phyloP scores from a whole-genome alignment of 2,797 vertebrate genomes.

The Enteromius afrohamiltoni region DNA sequence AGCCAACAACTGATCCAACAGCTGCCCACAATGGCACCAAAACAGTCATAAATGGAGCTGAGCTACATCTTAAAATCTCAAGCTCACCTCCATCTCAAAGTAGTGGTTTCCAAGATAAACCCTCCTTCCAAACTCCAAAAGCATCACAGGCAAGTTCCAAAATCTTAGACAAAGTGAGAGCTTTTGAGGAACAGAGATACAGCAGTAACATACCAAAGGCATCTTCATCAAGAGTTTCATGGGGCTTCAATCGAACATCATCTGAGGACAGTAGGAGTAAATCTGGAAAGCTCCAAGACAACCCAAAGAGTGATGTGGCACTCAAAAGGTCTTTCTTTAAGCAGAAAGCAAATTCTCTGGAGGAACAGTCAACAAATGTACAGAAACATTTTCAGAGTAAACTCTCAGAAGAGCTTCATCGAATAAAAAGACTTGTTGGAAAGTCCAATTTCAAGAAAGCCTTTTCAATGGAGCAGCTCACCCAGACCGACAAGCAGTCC shows the following conservation, averaged over 20 bases:
- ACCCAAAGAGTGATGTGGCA: slow-evolving; percentile 70
- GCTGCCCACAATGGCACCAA: slow-evolving; percentile 74
- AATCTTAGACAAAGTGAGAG: slow-evolving; percentile 87
- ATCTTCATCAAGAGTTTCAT: slow-evolving; percentile 67
- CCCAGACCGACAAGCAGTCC: slow-evolving; percentile 66
- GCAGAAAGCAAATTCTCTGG: slow-evolving; percentile 88
- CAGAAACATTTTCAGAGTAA: slow-evolving; percentile 86
- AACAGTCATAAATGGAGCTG: slow-evolving; percentile 73
- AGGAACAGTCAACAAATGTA: slow-evolving; percentile 83
- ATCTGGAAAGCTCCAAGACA: slow-evolving; percentile 64
- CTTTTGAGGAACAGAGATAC: slow-evolving; percentile 85
- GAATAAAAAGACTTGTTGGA: slow-evolving; percentile 88
- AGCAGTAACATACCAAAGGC: slow-evolving; percentile 78
- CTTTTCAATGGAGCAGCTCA: slow-evolving; percentile 75
- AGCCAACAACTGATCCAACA: slow-evolving; percentile 69
- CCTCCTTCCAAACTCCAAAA: slow-evolving; percentile 78
- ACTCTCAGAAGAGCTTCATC: slow-evolving; percentile 88
- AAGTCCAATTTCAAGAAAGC: slow-evolving; percentile 88
- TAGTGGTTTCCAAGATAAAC: slow-evolving; percentile 74
- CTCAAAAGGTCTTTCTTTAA: slow-evolving; percentile 82
- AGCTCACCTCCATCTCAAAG: slow-evolving; percentile 75
- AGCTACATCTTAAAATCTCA: slow-evolving; percentile 75
- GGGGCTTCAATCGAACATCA: slow-evolving; percentile 76
- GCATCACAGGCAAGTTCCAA: slow-evolving; percentile 81
- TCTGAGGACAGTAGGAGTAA: slow-evolving; percentile 71